Evolutionary conservation across 2,797 vertebrate species (phyloP).

Genomic region (Helostoma temminkii): DNA sequence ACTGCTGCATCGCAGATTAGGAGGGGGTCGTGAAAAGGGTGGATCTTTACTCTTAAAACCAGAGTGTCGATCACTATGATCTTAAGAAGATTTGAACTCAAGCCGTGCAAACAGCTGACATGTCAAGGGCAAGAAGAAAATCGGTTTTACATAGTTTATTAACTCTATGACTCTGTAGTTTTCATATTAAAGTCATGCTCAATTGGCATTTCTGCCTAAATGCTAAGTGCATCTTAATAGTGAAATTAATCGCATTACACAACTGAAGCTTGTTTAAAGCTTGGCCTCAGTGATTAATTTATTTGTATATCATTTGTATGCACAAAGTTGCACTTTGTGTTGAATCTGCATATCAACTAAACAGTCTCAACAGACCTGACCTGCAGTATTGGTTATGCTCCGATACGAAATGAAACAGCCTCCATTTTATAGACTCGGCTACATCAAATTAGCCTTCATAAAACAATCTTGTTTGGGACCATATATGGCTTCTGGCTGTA

Average conservation of each 20-base stretch:
- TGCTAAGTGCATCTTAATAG: slow-evolving; percentile 13
- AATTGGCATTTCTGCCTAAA: slow-evolving; percentile 27
- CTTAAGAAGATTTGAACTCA: slow-evolving; percentile 37
- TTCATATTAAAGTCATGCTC: slow-evolving; percentile 11
- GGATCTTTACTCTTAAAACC: slow-evolving; percentile 46
- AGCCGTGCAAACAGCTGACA: slow-evolving; percentile 41
- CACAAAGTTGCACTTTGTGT: slow-evolving; percentile 31
- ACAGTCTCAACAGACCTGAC: slow-evolving; percentile 28
- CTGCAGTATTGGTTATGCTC: slow-evolving; percentile 25
- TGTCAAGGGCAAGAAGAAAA: slow-evolving; percentile 11
- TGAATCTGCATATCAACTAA: slow-evolving; percentile 11
- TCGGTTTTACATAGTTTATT: not conserved
- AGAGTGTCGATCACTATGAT: slow-evolving; percentile 25
- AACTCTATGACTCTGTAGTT: slow-evolving; percentile 15
- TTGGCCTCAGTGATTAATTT: slow-evolving; percentile 31
- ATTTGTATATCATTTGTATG: slow-evolving; percentile 30
- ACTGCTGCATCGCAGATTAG: slow-evolving; percentile 15
- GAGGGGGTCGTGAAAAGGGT: not conserved
- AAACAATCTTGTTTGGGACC: slow-evolving; percentile 30
- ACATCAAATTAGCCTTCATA: slow-evolving; percentile 41
- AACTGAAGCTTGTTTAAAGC: slow-evolving; percentile 25
- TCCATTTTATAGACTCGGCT: slow-evolving; percentile 30
- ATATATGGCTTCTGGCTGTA: slow-evolving; percentile 18
- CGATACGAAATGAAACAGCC: slow-evolving; percentile 41
- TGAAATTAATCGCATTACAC: slow-evolving; percentile 31